Evolutionary conservation across 2,888 invertebrate species (phyloP).

Genomic region (Prosopocoilus inquinatus): DNA sequence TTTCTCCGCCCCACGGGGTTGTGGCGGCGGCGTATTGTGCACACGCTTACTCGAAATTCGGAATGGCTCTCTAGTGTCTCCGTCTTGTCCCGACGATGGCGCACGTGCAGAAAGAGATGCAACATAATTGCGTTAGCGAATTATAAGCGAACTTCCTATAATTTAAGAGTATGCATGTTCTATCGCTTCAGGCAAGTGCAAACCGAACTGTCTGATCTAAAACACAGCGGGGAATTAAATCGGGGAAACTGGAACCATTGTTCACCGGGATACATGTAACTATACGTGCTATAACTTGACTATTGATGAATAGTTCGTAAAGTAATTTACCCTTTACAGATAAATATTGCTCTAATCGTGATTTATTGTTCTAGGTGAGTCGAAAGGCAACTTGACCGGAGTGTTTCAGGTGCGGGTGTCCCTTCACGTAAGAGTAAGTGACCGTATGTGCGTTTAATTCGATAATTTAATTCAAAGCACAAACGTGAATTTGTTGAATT

Average conservation of each 20-base stretch:
- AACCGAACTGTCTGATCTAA: constrained; percentile 44
- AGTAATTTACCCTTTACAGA: constrained; percentile 1
- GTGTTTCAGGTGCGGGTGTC: constrained; percentile 21
- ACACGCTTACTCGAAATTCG: constrained; percentile 37
- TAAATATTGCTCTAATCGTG: constrained; percentile 17
- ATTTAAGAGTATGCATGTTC: constrained; percentile 48
- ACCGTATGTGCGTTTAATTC: constrained; percentile 33
- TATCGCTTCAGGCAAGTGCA: constrained; percentile 45
- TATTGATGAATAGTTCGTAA: constrained; percentile 1
- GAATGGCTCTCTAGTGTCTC: constrained; percentile 32
- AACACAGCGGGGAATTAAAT: constrained; percentile 43
- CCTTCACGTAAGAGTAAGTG: constrained; percentile 31
- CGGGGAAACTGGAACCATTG: constrained; percentile 18
- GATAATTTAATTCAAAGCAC: constrained; percentile 42
- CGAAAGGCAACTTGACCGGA: constrained; percentile 17
- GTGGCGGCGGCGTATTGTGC: constrained; percentile 33
- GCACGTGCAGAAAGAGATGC: constrained; percentile 32
- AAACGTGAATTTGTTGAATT: constrained; percentile 43
- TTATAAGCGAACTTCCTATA: constrained; percentile 41
- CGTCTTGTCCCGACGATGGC: constrained; percentile 30
- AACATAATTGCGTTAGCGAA: constrained; percentile 33
- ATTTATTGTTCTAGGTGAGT: constrained; percentile 35
- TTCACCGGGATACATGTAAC: constrained; percentile 16
- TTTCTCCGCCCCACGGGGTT: constrained; percentile 33
- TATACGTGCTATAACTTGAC: constrained; percentile 10